These are phyloP conservation scores for Procambarus virginalis DNA, from an alignment of 1,140 invertebrate species.

Conservation along the genomic window DNA sequence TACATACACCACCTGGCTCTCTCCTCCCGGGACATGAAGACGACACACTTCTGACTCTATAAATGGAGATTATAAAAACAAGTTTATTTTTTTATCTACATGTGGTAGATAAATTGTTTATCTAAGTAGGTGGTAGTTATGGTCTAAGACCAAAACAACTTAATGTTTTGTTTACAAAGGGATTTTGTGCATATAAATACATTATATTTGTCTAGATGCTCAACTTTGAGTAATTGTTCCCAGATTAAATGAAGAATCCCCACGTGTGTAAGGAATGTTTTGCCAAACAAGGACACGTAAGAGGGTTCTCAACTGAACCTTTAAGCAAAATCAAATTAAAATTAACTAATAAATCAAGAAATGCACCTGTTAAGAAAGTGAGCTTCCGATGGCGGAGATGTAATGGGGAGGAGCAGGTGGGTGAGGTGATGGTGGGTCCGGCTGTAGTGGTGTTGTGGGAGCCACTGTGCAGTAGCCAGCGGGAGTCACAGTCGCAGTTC, in stretches of 20 bases:
- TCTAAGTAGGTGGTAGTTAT: no score
- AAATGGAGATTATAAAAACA: not conserved
- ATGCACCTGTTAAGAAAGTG: slow-evolving; percentile 32
- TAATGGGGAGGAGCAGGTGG: slow-evolving; percentile 9
- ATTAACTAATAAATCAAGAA: not conserved
- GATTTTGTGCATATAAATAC: no score
- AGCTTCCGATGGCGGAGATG: not conserved
- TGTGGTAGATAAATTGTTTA: no score
- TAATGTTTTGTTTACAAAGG: no score
- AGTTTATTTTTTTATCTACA: not conserved
- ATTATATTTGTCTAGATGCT: no score
- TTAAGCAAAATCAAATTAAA: not conserved
- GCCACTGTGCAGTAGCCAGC: slow-evolving; percentile 6
- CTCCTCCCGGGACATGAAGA: not conserved
- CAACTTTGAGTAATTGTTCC: no score
- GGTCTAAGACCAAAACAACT: no score
- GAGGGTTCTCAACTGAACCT: not conserved
- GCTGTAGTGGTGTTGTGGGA: not conserved
- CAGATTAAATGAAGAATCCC: no score
- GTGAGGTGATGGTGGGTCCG: not conserved
- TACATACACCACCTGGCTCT: slow-evolving; percentile 33
- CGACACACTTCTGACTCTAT: slow-evolving; percentile 33
- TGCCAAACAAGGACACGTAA: no score
- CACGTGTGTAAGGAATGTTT: no score
- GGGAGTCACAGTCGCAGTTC: slow-evolving; percentile 44